Evolutionary conservation across 2,888 invertebrate species (phyloP).

Genomic region (Chaitophorus viminalis): DNA sequence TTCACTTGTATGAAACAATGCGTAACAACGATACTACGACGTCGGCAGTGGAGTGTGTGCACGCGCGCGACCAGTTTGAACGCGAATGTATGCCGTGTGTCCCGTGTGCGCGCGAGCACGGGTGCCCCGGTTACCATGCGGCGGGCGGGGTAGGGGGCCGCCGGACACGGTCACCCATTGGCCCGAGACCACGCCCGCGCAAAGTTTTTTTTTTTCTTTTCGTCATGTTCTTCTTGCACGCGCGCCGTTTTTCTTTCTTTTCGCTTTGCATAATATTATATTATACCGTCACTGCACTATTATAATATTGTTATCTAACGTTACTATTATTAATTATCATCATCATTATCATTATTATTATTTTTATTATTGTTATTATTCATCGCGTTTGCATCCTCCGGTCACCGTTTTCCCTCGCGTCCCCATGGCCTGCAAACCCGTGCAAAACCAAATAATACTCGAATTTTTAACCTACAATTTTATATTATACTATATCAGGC

Average conservation of each 20-base stretch:
- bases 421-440: too few species aligned
- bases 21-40: background rate
- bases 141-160: background rate
- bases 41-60: slow-evolving; percentile 7
- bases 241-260: background rate
- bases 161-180: slow-evolving; percentile 13
- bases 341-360: background rate
- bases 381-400: background rate
- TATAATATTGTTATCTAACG: too few species aligned
- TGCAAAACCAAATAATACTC: too few species aligned
- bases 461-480: too few species aligned
- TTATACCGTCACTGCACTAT: too few species aligned
- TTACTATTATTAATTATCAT: too few species aligned
- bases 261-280: too few species aligned
- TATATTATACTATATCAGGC: too few species aligned
- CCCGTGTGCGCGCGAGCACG: background rate
- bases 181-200: slow-evolving; percentile 21
- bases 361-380: background rate
- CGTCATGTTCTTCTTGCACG: background rate
- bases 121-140: background rate
- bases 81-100: slow-evolving; percentile 39
- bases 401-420: background rate
- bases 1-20: too few species aligned
- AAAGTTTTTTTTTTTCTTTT: slow-evolving; percentile 7
- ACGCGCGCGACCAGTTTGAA: slow-evolving; percentile 21